These are phyloP conservation scores for Thysanoteuthis rhombus DNA, from an alignment of 2,888 invertebrate genomes.

Conservation along the genomic window DNA sequence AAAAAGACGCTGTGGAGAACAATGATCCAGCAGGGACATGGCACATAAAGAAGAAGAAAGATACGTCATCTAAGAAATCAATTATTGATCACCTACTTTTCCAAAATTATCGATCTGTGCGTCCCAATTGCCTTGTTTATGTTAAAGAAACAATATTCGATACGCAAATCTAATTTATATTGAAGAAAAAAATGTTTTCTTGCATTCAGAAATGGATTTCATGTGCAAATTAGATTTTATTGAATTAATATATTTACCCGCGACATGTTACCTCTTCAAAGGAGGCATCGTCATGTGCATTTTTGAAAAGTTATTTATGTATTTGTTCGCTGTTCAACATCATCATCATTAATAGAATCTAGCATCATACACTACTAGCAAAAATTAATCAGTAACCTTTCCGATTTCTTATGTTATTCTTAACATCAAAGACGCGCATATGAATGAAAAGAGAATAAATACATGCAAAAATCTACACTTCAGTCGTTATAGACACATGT, in stretches of 20 bases:
- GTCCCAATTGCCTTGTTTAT: neutral
- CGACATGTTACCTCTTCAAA: neutral
- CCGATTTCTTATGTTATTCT: no score
- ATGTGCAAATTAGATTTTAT: neutral
- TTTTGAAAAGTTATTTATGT: no score
- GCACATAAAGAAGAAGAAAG: no score
- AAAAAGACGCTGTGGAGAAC: no score
- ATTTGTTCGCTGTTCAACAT: no score
- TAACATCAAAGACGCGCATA: no score
- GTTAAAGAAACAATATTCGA: neutral
- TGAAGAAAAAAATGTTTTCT: neutral
- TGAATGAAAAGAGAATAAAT: neutral
- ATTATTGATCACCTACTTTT: no score
- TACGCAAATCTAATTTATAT: neutral
- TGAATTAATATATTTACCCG: neutral
- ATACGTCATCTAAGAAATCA: neutral
- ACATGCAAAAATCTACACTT: neutral
- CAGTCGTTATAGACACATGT: neutral
- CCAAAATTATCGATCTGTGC: neutral
- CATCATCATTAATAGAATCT: no score
- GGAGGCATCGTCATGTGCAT: neutral
- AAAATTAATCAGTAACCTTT: no score
- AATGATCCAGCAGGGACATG: no score
- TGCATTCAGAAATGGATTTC: neutral
- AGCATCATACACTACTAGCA: no score